These are phyloP conservation scores for Nyctibius grandis DNA, from an alignment of 2,797 vertebrate genomes.

Conservation along the genomic window DNA sequence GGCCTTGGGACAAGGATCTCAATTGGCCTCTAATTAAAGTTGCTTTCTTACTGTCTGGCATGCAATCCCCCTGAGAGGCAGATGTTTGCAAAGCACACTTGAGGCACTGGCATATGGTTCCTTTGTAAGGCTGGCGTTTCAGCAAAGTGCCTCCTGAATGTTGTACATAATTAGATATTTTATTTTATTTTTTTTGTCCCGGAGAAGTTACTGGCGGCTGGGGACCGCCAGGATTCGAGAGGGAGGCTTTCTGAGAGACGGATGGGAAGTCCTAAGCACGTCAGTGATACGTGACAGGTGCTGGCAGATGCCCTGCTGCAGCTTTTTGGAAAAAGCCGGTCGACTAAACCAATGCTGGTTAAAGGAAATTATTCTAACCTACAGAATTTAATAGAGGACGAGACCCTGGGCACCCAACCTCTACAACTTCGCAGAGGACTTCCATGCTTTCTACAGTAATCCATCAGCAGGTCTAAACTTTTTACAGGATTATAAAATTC, in stretches of 20 bases:
- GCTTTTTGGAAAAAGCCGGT: neutral
- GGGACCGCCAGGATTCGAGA: neutral
- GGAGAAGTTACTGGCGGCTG: neutral
- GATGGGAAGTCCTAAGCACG: neutral
- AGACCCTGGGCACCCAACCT: neutral
- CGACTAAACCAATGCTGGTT: neutral
- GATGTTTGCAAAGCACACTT: conserved; percentile 59
- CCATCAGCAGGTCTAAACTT: neutral
- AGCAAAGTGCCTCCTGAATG: conserved; percentile 33
- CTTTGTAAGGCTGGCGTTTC: conserved; percentile 39
- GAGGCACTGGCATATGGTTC: conserved; percentile 60
- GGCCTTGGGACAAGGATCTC: conserved; percentile 33
- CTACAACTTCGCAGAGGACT: neutral
- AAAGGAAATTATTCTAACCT: neutral
- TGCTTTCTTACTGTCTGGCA: conserved; percentile 60
- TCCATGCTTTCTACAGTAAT: neutral
- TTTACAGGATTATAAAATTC: conserved; percentile 32
- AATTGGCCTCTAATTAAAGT: conserved; percentile 64
- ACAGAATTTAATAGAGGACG: neutral
- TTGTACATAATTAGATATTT: conserved; percentile 63
- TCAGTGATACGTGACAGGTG: neutral
- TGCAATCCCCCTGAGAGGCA: conserved; percentile 62
- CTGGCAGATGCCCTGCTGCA: neutral
- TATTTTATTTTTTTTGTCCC: conserved; percentile 28
- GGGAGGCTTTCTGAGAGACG: neutral